Evolutionary conservation across 2,888 invertebrate species (phyloP), one percentile per base, ranked within the genome.

Genomic region (Caenorhabditis japonica): DNA sequence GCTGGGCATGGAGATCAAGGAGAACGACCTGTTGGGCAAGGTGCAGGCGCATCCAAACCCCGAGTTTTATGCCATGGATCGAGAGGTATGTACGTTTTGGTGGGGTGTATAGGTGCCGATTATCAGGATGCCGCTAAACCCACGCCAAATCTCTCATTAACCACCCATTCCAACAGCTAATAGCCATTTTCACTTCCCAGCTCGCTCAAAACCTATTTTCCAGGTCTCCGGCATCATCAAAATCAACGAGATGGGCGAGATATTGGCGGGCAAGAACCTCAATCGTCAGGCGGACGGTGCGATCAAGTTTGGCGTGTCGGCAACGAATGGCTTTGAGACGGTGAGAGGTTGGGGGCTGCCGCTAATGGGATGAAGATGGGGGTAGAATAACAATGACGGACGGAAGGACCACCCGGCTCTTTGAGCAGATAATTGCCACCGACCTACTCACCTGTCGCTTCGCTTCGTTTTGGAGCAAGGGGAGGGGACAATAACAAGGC

Each of bases 321-420:
- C 80, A 0, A 80, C 80, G n/a, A 72, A 80, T 60, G 80, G 80
- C 4, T 52, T 72, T 25, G 58, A 70, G 27, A 80, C 80, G 66
- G 80, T 80, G 25, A 19, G 72, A 17, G 15, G 41, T 19, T 1
- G 13, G n/a, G 4, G 39, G 19, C 21, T n/a, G n/a, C n/a, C n/a
- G n/a, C n/a, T n/a, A 25, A 33, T 36, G 38, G 13, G 34, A 19
- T 23, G 34, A 30, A 15, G 30, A 17, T 19, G 34, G 27, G 25
- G n/a, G 56, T 27, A n/a, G n/a, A n/a, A n/a, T n/a, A n/a, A n/a
- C n/a, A n/a, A n/a, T n/a, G n/a, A 2, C 55, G 17, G 13, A 47
- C 17, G 15, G 33, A 15, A 27, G 33, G 4, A 33, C 38, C 51
- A 39, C 8, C 38, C 41, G 39, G 33, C 46, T 56, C 25, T 41